Percentiles rank a stretch among this genome's conserved stretches.
phyloP scores from a whole-genome alignment of 1,140 invertebrate genomes.

The Papilio machaon region DNA sequence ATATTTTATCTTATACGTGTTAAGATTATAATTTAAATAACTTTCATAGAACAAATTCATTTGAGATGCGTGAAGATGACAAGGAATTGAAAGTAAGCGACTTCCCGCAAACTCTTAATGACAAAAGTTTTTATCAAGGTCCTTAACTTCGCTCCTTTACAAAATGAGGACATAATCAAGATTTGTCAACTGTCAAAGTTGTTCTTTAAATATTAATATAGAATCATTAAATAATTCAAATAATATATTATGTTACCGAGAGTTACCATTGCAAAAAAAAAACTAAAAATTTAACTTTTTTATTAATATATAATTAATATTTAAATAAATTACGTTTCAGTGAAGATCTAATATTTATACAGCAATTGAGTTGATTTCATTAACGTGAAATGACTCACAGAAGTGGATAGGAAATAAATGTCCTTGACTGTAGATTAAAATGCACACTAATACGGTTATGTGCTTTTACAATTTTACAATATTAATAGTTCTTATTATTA shows the following conservation, averaged over 20 bases:
- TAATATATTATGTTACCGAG: neutral
- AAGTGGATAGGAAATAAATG: too few relatives aligned
- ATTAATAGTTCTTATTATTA: neutral
- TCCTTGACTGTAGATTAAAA: too few relatives aligned
- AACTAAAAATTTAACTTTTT: too few relatives aligned
- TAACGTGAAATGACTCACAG: too few relatives aligned
- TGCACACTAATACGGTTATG: neutral
- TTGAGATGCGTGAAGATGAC: neutral
- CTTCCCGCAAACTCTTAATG: slow-evolving; percentile 4
- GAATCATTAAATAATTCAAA: neutral
- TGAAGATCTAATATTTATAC: too few relatives aligned
- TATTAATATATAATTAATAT: too few relatives aligned
- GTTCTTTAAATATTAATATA: neutral
- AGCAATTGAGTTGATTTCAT: too few relatives aligned
- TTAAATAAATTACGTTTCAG: too few relatives aligned
- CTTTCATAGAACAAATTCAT: neutral
- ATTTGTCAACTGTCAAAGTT: neutral
- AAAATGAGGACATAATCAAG: neutral
- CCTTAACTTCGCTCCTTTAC: neutral
- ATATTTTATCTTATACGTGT: too few relatives aligned
- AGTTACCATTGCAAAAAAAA: too few relatives aligned
- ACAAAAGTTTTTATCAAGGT: neutral
- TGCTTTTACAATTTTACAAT: too few relatives aligned
- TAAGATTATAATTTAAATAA: neutral
- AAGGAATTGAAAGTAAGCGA: neutral